A percentile compares a stretch with the other conserved stretches of the same genome.
Conservation (phyloP, 2,113 vertebrate species). For the Forbesichthys agassizii region DNA sequence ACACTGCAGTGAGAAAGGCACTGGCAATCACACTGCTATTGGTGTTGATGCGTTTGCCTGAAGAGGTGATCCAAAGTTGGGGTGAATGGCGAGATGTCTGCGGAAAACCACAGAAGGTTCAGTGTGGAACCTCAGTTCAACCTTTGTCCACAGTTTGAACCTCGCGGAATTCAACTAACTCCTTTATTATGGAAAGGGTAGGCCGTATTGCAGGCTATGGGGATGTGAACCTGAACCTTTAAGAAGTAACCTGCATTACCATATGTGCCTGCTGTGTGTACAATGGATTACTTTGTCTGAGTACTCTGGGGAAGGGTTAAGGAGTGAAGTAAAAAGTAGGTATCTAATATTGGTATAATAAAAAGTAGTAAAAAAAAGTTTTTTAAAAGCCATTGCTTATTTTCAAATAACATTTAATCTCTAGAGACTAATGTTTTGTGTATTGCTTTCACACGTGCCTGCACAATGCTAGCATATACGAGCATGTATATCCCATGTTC, state of each 20-base stretch:
- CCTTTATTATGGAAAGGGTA: constrained; percentile 61
- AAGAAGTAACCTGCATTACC: constrained; percentile 57
- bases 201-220: constrained; percentile 63
- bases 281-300: constrained; percentile 63
- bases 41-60: constrained; percentile 43
- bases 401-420: constrained; percentile 14
- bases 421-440: background rate
- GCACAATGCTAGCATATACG: background rate
- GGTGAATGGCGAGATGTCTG: constrained; percentile 37
- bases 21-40: constrained; percentile 48
- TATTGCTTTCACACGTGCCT: constrained; percentile 11
- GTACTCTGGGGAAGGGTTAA: constrained; percentile 45
- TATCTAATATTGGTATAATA: constrained; percentile 3
- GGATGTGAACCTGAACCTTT: constrained; percentile 56
- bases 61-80: constrained; percentile 41
- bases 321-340: constrained; percentile 17
- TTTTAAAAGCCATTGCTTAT: constrained; percentile 13
- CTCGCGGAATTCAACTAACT: constrained; percentile 59
- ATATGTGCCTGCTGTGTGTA: constrained; percentile 39
- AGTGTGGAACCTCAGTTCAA: constrained; percentile 46
- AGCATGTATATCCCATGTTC: too few species aligned
- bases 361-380: constrained; percentile 24
- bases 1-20: constrained; percentile 30
- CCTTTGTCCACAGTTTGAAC: constrained; percentile 68
- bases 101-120: constrained; percentile 33